Percentiles rank a stretch among this genome's conserved stretches.
Evolutionary conservation across 2,888 invertebrate genomes (phyloP).

Genomic region (Nomada ferruginata): DNA sequence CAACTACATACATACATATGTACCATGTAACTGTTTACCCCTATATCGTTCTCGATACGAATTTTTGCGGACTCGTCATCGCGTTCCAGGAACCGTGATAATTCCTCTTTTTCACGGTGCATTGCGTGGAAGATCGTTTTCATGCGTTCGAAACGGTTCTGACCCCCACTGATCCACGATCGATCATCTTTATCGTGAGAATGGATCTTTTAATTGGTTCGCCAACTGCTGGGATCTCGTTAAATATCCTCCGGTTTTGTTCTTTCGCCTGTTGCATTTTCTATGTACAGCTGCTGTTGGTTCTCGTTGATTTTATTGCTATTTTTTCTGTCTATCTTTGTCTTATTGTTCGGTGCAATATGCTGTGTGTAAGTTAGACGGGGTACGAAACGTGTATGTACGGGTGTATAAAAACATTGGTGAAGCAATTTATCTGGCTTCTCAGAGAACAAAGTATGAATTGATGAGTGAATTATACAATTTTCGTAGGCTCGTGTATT

Average conservation of each 20-base stretch:
- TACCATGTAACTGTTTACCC: too few species aligned
- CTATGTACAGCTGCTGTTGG: background rate
- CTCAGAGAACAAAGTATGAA: constrained; percentile 22
- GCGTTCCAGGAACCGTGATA: background rate
- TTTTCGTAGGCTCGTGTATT: constrained; percentile 6
- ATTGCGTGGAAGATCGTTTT: constrained; percentile 9
- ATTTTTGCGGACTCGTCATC: background rate
- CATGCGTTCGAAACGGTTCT: constrained; percentile 21
- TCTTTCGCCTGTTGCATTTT: background rate
- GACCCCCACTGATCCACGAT: constrained; percentile 10
- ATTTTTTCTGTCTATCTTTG: background rate
- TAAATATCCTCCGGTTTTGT: constrained; percentile 3
- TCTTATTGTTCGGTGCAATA: background rate
- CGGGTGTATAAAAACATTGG: background rate
- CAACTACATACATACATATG: too few species aligned
- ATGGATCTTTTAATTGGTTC: constrained; percentile 40
- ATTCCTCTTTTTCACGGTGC: background rate
- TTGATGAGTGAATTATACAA: constrained; percentile 21
- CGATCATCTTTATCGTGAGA: constrained; percentile 40
- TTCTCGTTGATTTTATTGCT: background rate
- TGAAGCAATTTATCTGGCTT: constrained; percentile 10
- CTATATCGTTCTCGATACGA: too few species aligned
- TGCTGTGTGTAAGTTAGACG: background rate
- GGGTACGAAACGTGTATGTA: background rate
- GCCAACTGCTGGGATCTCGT: constrained; percentile 33